Percentiles rank a stretch among this genome's conserved stretches.
Evolutionary conservation across 1,140 invertebrate species (phyloP).

Genomic region (Caerostris darwini): DNA sequence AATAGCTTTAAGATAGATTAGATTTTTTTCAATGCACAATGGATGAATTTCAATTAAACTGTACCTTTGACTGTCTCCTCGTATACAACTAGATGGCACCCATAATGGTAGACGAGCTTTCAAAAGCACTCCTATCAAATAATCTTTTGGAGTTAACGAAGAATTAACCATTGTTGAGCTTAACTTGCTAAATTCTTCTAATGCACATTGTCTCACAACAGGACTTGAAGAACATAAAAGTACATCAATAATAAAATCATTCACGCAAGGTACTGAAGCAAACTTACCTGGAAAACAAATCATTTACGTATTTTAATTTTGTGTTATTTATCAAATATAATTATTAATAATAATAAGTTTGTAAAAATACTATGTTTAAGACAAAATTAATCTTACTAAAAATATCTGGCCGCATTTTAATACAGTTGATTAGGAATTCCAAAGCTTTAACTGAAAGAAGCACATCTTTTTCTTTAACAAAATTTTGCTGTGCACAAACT

Average conservation of each 20-base stretch:
- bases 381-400: constrained; percentile 80
- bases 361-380: neutral
- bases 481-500: constrained; percentile 82
- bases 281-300: constrained; percentile 80
- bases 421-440: constrained; percentile 83
- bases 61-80: constrained; percentile 83
- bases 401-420: constrained; percentile 82
- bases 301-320: neutral
- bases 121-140: constrained; percentile 82
- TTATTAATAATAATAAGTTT: neutral
- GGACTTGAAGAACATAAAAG: constrained; percentile 83
- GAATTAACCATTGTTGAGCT: constrained; percentile 80
- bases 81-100: constrained; percentile 83
- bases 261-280: constrained; percentile 82
- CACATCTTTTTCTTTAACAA: constrained; percentile 82
- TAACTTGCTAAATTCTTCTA: constrained; percentile 83
- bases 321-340: neutral
- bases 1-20: neutral
- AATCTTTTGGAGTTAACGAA: constrained; percentile 80
- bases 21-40: neutral
- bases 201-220: constrained; percentile 82
- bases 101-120: constrained; percentile 85
- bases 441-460: constrained; percentile 83
- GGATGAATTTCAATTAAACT: neutral
- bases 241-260: constrained; percentile 84